A percentile compares a stretch with the other conserved stretches of the same genome.
These are phyloP conservation scores for cat (Felis catus) DNA, from an alignment of 2,113 vertebrate genomes.

Conservation along the genomic window F.catus_Fca126_mat1.0 CM031412.1:26559001-26559500, in stretches of 20 bases:
- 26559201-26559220: not conserved
- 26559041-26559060: not conserved
- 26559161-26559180: conserved; percentile 12
- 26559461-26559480: not conserved
- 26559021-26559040: not conserved
- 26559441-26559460: not conserved
- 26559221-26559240: not conserved
- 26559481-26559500: not conserved
- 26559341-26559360: conserved; percentile 6
- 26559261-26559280: conserved; percentile 6
- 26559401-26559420: not conserved
- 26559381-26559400: not conserved
- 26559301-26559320: conserved; percentile 41
- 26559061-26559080: not conserved
- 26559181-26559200: conserved; percentile 5
- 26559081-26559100: not conserved
- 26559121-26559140: not conserved
- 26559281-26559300: not conserved
- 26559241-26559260: not conserved
- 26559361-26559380: not conserved
- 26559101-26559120: not conserved
- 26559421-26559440: not conserved
- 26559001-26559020: not conserved
- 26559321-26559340: not conserved
- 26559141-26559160: not conserved